phyloP scores from a whole-genome alignment of 2,113 vertebrate genomes.

The Onychostoma macrolepis region DNA sequence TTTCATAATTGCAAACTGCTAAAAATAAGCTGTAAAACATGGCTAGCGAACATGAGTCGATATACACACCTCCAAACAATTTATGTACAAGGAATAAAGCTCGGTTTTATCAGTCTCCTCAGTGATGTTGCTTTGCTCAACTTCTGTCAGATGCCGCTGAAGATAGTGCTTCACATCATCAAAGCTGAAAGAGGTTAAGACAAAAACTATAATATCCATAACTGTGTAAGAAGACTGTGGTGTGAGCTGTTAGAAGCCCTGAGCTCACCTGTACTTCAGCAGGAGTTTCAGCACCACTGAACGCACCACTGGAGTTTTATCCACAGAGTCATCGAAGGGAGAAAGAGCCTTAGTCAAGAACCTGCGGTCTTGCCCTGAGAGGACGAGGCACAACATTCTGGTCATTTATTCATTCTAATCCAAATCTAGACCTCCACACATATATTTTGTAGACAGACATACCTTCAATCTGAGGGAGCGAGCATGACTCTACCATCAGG shows the following conservation, averaged over 20 bases:
- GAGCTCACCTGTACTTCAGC: slow-evolving; percentile 89
- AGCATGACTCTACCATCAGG: slow-evolving; percentile 77
- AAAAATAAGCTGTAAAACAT: neutral
- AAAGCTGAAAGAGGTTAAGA: slow-evolving; percentile 76
- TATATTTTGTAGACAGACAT: neutral
- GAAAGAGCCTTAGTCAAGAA: slow-evolving; percentile 85
- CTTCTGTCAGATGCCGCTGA: slow-evolving; percentile 78
- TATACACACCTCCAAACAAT: slow-evolving; percentile 85
- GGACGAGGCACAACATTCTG: neutral
- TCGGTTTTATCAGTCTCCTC: slow-evolving; percentile 81
- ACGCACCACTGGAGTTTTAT: slow-evolving; percentile 89
- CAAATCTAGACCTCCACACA: neutral
- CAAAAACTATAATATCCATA: neutral
- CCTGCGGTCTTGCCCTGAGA: slow-evolving; percentile 16
- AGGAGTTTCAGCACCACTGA: slow-evolving; percentile 92
- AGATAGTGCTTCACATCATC: slow-evolving; percentile 81
- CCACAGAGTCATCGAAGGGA: slow-evolving; percentile 88
- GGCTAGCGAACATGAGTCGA: neutral
- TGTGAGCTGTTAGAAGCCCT: neutral
- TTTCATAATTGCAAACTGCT: too few relatives aligned
- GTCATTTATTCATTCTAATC: neutral
- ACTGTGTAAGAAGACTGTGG: neutral
- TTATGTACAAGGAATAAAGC: slow-evolving; percentile 87
- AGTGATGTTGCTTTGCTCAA: slow-evolving; percentile 78
- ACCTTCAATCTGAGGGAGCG: slow-evolving; percentile 60